Conservation (phyloP, 2,113 vertebrate species). For the Lethenteron camtschaticum region DNA sequence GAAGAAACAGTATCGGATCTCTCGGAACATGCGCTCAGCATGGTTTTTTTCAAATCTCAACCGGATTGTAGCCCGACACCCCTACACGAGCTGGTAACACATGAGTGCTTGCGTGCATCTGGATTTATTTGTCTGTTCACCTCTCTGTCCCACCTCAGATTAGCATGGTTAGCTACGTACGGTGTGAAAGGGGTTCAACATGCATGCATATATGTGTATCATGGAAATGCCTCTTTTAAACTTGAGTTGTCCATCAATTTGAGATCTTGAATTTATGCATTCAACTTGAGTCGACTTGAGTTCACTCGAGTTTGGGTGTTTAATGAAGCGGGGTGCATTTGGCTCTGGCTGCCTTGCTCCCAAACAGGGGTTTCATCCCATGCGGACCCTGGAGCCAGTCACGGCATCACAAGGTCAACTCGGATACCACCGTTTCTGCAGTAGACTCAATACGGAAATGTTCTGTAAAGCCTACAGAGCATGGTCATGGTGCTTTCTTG, state of each 20-base stretch:
- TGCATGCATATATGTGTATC: neutral
- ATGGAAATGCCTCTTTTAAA: neutral
- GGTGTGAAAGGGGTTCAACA: neutral
- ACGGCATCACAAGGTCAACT: too few species aligned
- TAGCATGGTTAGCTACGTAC: too few species aligned
- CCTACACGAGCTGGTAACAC: conserved; percentile 42
- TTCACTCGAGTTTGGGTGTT: neutral
- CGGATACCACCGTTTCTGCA: too few species aligned
- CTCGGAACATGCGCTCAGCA: conserved; percentile 74
- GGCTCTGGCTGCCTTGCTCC: too few species aligned
- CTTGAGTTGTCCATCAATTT: neutral
- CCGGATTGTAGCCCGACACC: conserved; percentile 49
- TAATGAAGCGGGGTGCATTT: too few species aligned
- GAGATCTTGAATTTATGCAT: neutral
- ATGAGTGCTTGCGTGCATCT: neutral
- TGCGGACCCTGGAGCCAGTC: too few species aligned
- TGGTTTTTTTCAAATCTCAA: conserved; percentile 81
- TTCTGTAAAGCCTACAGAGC: neutral
- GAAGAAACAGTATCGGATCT: conserved; percentile 87
- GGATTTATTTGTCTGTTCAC: neutral
- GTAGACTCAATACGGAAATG: neutral
- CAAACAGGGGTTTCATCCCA: too few species aligned
- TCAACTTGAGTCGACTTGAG: neutral
- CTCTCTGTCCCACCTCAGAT: neutral
- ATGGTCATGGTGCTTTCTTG: neutral